Evolutionary conservation across 2,888 invertebrate genomes (phyloP).

Genomic region (Drosophila fungiperda): DNA sequence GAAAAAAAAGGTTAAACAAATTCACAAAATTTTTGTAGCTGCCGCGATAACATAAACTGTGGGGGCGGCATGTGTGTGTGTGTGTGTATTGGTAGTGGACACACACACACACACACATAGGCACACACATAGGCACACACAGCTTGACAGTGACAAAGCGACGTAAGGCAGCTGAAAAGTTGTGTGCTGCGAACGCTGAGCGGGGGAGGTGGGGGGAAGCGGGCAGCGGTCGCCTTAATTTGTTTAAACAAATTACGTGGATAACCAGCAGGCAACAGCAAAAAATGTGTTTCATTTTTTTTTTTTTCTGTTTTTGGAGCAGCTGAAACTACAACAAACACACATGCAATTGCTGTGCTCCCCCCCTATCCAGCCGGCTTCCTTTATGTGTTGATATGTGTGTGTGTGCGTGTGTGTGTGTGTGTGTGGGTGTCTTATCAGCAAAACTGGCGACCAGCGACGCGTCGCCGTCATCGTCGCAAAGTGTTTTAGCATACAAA

Average conservation of each 20-base stretch:
- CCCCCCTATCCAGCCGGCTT: neutral
- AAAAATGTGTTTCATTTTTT: slow-evolving; percentile 40
- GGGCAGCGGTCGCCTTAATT: slow-evolving; percentile 65
- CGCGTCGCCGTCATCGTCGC: slow-evolving; percentile 44
- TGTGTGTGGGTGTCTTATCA: slow-evolving; percentile 60
- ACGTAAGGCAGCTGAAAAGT: slow-evolving; percentile 64
- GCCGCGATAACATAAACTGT: slow-evolving; percentile 57
- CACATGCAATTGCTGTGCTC: slow-evolving; percentile 40
- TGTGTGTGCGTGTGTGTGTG: slow-evolving; percentile 37
- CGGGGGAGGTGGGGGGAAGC: neutral
- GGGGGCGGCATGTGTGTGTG: slow-evolving; percentile 24
- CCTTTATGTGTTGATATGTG: neutral
- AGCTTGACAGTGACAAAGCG: slow-evolving; percentile 75
- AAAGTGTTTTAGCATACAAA: slow-evolving; percentile 80
- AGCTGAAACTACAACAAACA: slow-evolving; percentile 61
- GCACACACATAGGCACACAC: slow-evolving; percentile 15
- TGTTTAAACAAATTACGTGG: slow-evolving; percentile 80
- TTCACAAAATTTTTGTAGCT: slow-evolving; percentile 52
- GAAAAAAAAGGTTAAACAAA: slow-evolving; percentile 75
- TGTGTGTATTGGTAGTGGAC: slow-evolving; percentile 39
- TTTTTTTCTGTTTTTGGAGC: slow-evolving; percentile 32
- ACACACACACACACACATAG: slow-evolving; percentile 23
- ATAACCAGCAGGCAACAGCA: slow-evolving; percentile 46
- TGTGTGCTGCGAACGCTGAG: too few species aligned
- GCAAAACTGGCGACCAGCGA: slow-evolving; percentile 54